Evolutionary conservation across 2,113 vertebrate species (phyloP).

Genomic region (Pandion haliaetus): DNA sequence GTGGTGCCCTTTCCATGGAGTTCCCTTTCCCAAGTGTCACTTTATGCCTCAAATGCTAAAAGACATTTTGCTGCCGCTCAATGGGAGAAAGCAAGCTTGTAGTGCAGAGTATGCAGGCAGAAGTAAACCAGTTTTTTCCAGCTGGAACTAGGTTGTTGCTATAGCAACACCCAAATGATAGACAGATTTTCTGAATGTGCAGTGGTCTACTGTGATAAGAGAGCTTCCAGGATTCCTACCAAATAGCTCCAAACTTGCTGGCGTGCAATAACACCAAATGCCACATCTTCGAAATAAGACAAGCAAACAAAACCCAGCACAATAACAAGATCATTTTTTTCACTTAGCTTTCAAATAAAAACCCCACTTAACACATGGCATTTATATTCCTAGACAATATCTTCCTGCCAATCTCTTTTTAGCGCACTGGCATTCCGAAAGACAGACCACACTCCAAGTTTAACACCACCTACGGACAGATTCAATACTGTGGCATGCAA

Average conservation of each 20-base stretch:
- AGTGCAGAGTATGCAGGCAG: conserved; percentile 33
- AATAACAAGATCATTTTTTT: background rate
- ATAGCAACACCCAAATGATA: conserved; percentile 78
- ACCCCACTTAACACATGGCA: background rate
- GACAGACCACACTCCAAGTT: conserved; percentile 20
- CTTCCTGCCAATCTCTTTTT: conserved; percentile 27
- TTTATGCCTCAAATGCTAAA: background rate
- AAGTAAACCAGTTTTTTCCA: conserved; percentile 68
- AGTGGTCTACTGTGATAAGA: conserved; percentile 69
- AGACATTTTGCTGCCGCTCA: background rate
- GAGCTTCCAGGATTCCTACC: conserved; percentile 63
- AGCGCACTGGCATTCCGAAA: background rate
- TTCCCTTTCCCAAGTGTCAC: background rate
- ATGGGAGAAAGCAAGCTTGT: conserved; percentile 38
- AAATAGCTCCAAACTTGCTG: conserved; percentile 63
- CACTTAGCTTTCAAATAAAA: conserved; percentile 20
- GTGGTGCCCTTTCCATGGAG: background rate
- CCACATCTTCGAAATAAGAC: conserved; percentile 3
- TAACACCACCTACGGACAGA: conserved; percentile 20
- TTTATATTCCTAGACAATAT: conserved; percentile 35
- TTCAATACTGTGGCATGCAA: background rate
- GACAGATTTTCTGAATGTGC: conserved; percentile 76
- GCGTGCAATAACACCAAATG: conserved; percentile 46
- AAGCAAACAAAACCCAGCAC: background rate
- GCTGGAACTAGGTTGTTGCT: conserved; percentile 78